Conservation (phyloP, 1,140 invertebrate genomes). For the Eumaeus atala region DNA sequence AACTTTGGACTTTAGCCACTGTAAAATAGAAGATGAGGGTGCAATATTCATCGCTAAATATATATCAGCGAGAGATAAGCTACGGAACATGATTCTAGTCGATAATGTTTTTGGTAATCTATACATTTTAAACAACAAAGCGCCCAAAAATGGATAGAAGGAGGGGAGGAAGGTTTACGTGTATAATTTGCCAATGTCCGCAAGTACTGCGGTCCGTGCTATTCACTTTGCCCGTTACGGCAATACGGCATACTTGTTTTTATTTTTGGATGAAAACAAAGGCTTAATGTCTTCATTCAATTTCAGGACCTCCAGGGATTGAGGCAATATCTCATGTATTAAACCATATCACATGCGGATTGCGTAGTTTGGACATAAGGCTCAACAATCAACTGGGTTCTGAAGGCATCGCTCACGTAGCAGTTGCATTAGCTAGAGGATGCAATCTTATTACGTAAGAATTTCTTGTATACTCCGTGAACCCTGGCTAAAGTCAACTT, state of each 20-base stretch:
- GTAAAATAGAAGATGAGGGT: constrained; percentile 66
- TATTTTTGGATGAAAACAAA: not conserved
- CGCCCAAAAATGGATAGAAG: too few species aligned
- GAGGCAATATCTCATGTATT: constrained; percentile 60
- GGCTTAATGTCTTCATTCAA: not conserved
- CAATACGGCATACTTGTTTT: too few species aligned
- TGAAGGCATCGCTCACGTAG: constrained; percentile 58
- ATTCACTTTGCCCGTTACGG: too few species aligned
- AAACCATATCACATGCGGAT: constrained; percentile 47
- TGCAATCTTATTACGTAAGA: constrained; percentile 61
- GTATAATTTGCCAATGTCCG: too few species aligned
- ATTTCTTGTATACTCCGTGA: too few species aligned
- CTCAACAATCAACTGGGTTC: constrained; percentile 63
- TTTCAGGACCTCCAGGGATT: constrained; percentile 50
- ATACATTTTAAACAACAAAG: not conserved
- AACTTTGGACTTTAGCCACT: constrained; percentile 71
- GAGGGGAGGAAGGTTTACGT: too few species aligned
- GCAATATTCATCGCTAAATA: constrained; percentile 61
- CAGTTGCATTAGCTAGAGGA: constrained; percentile 63
- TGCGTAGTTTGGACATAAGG: constrained; percentile 59
- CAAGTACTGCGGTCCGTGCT: too few species aligned
- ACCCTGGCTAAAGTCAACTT: too few species aligned
- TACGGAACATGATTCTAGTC: constrained; percentile 55
- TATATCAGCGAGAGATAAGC: constrained; percentile 54
- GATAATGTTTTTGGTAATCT: constrained; percentile 69